Evolutionary conservation across 2,888 invertebrate genomes (phyloP).

Genomic region (Empis stercorea): DNA sequence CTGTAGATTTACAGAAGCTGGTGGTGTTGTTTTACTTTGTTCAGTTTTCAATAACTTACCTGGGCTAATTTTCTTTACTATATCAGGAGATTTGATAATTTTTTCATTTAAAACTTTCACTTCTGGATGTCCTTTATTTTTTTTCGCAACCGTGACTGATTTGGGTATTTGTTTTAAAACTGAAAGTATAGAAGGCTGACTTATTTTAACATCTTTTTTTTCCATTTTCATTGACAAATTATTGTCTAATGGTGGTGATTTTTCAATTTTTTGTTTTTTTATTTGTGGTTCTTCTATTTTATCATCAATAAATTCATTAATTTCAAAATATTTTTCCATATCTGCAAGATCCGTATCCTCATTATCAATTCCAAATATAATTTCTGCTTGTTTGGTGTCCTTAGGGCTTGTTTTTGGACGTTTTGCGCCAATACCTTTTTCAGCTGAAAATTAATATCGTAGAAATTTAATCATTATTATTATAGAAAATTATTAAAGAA

Average conservation of each 20-base stretch:
- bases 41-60: not conserved
- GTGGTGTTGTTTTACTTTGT: slow-evolving; percentile 4
- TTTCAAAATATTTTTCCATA: not conserved
- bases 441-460: too few relatives aligned
- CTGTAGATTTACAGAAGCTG: not conserved
- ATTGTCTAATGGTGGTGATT: slow-evolving; percentile 1
- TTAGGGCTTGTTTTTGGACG: not conserved
- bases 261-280: not conserved
- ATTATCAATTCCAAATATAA: not conserved
- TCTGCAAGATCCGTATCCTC: not conserved
- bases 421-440: not conserved
- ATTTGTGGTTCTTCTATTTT: slow-evolving; percentile 11
- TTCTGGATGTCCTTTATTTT: slow-evolving; percentile 5
- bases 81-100: slow-evolving; percentile 6
- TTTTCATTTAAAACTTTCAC: slow-evolving; percentile 4
- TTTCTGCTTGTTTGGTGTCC: not conserved
- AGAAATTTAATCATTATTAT: too few relatives aligned
- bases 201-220: not conserved
- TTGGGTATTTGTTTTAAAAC: slow-evolving; percentile 8
- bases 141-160: slow-evolving; percentile 9
- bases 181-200: slow-evolving; percentile 5
- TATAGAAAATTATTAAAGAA: too few relatives aligned
- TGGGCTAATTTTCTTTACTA: slow-evolving; percentile 8
- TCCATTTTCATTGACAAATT: slow-evolving; percentile 4
- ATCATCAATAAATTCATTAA: slow-evolving; percentile 8